Evolutionary conservation across 2,113 vertebrate genomes (phyloP).

Genomic region (Zapornia atra): DNA sequence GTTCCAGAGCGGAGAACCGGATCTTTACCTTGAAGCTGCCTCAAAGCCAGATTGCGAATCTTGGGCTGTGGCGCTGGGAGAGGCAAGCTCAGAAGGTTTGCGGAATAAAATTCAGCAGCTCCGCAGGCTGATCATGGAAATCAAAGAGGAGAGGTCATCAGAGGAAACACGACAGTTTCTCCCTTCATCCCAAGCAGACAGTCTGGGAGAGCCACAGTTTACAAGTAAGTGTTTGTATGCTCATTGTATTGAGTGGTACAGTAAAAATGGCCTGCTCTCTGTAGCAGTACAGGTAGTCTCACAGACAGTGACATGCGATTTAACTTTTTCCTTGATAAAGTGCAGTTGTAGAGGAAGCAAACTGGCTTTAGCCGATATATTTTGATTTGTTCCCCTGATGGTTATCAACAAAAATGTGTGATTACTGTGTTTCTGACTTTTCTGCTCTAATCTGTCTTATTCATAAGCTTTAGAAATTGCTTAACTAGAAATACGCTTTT

Average conservation of each 20-base stretch:
- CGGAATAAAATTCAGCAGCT: slow-evolving; percentile 37
- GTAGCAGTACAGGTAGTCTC: not conserved
- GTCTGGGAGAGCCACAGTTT: slow-evolving; percentile 63
- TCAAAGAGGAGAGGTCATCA: slow-evolving; percentile 76
- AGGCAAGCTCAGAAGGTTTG: slow-evolving; percentile 43
- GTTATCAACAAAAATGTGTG: not conserved
- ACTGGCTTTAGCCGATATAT: not conserved
- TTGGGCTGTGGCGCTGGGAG: slow-evolving; percentile 38
- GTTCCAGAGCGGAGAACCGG: slow-evolving; percentile 55
- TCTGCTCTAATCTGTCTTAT: not conserved
- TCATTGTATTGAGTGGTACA: not conserved
- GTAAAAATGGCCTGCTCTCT: not conserved
- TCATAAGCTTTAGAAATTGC: not conserved
- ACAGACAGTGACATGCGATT: not conserved
- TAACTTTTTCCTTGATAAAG: not conserved
- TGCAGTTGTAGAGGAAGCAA: not conserved
- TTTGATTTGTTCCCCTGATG: too few relatives aligned
- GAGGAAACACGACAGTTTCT: slow-evolving; percentile 76
- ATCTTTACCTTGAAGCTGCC: slow-evolving; percentile 61
- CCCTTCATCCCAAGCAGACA: slow-evolving; percentile 62
- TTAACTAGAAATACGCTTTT: not conserved
- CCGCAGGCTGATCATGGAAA: slow-evolving; percentile 77
- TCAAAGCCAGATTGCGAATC: not conserved
- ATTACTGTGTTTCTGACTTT: not conserved
- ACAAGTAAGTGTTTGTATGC: slow-evolving; percentile 67